Base-by-base conservation (phyloP, 1,140 invertebrate genomes). In the Leguminivora glycinivorella region DNA sequence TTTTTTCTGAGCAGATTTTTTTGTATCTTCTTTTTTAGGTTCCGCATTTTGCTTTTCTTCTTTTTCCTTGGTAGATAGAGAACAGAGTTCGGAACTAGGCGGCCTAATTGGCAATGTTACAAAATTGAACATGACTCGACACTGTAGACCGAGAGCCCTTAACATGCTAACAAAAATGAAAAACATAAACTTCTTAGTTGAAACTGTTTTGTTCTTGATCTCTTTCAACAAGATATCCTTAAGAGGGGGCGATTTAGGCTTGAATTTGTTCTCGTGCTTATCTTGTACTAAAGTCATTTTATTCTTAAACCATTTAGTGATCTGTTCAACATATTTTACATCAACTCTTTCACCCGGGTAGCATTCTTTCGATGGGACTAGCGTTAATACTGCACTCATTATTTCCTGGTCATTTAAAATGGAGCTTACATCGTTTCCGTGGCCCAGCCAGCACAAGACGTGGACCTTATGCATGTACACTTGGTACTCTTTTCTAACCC, bases 401-500 rank as follows among this genome's bases (percentile, higher is more conserved):
- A 98, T 78, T 25, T 93, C 90, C 52, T 94, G 91, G 76, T 95
- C 92, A 85, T 95, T 96, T 40, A 97, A 89, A 31, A 95, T 79
- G 17, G 87, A 77, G 91, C 98, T 98, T 0, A 98, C 88, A 83
- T 94, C 94, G 83, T 96, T 94, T 5, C 97, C 97, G 89, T 97
- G 95, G 0, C 95, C 94, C 7, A 99, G 83, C 92, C 96, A 95
- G 84, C 96, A 96, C 17, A 98, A 87, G 14, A 98, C 85, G 86
- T 97, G 95, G 24, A 96, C 95, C 94, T 98, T 98, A 82, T 98
- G 98, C 76, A 97, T 90, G 67, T 95, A 93, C 25, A 96, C 81
- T 89, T 98, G 96, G 81, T 95, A 93, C 79, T 96, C 95, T 88
- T 95, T 96, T 75, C 95, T 94, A 47, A 94, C 93, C 70, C 95